Base-by-base conservation (phyloP, 2,113 vertebrate species). In the Toxotes jaculatrix region DNA sequence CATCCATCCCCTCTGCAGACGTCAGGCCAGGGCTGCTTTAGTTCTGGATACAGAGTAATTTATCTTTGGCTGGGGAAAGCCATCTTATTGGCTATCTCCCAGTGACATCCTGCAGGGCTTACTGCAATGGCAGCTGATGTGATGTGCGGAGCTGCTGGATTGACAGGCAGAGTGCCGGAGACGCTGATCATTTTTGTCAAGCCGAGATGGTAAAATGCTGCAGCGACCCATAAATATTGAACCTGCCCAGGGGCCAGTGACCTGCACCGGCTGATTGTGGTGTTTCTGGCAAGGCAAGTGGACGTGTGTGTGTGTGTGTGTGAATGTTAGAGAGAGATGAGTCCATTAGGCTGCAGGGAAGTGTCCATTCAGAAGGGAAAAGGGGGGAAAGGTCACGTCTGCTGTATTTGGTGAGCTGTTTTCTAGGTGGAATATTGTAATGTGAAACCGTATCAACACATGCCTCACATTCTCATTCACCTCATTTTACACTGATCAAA, bases 181-280 rank as follows among this genome's bases (percentile, higher is more conserved):
- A 93, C 61, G 70, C 79, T 92, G 89, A 91, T 89, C 57, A 53
- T 72, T 85, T 87, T 78, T 91, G 89, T 91, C 91, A 92, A 88
- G 87, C 70, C n/a, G 81, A 90, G 88, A 82, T 43, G 32, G 74
- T 82, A 84, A 92, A 88, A 90, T 40, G 79, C 81, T 73, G 70
- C 77, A 74, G 64, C 68, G 62, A 82, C 75, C 88, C 88, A 93
- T 92, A 83, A 93, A 91, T 91, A 92, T 86, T 89, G 79, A 93
- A 88, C 78, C 84, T 88, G 90, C 90, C 88, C 42, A 27, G 55
- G 60, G 87, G 80, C 79, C 80, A 63, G 10, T 88, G 88, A 92
- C 88, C 83, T 75, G 77, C 77, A 74, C 67, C 1, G 34, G 68
- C 69, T 86, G 56, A 88, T 64, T 56, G 79, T 64, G 71, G 74